phyloP scores from a whole-genome alignment of 2,888 invertebrate species.

The Cephus pulcher region DNA sequence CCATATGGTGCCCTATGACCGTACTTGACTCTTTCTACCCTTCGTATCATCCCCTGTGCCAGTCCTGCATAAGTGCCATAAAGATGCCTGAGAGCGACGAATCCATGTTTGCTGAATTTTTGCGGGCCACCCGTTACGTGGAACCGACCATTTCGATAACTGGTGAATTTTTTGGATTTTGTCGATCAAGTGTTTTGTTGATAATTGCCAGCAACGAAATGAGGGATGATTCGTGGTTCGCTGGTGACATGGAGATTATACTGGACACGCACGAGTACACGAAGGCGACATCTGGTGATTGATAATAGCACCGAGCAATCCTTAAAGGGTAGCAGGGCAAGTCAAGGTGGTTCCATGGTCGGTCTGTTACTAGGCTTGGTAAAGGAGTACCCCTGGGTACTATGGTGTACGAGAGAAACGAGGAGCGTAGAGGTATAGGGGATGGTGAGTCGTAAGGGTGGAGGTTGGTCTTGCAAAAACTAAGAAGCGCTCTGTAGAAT shows the following conservation, averaged over 20 bases:
- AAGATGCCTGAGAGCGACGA: not conserved
- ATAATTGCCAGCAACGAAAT: not conserved
- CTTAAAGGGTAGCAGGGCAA: not conserved
- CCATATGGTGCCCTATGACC: slow-evolving; percentile 24
- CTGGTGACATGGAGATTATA: not conserved
- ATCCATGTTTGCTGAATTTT: not conserved
- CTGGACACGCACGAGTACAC: not conserved
- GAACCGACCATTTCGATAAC: not conserved
- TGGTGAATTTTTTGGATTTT: not conserved
- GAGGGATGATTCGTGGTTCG: not conserved
- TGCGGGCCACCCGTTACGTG: not conserved
- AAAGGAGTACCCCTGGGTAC: not conserved
- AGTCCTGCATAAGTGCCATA: not conserved
- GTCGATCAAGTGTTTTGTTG: not conserved
- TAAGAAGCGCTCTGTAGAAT: slow-evolving; percentile 56
- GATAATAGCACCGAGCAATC: slow-evolving; percentile 18
- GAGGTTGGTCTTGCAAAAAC: slow-evolving; percentile 40
- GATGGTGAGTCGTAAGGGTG: slow-evolving; percentile 18
- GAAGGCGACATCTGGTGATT: slow-evolving; percentile 25
- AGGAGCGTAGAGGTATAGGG: slow-evolving; percentile 11
- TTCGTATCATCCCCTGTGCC: not conserved
- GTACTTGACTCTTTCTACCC: not conserved
- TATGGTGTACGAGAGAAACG: slow-evolving; percentile 9
- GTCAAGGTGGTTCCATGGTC: not conserved
- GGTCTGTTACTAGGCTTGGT: not conserved